Base-by-base conservation (phyloP, 2,797 vertebrate genomes). In the Cyclopterus lumpus region DNA sequence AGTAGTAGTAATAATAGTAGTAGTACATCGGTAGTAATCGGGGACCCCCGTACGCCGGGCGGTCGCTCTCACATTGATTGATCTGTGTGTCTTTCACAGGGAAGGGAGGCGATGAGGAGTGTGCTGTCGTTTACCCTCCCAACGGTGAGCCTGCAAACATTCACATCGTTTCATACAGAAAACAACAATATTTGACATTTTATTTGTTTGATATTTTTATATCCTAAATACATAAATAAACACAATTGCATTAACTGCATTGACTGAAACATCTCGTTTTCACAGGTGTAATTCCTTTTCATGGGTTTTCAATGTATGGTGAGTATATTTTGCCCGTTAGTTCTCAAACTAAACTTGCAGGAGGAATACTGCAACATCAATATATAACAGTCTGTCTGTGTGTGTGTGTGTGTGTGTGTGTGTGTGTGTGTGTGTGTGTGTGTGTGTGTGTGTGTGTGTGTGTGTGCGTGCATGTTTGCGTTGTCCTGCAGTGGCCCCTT, bases 251-350 rank as follows among this genome's bases (percentile, higher is more conserved):
- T 59, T 5, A 18, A 60, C 64, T 34, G 7, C 8, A 53, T 18
- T 79, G 12, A 76, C 55, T 38, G 28, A 5, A 15, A 28, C 53
- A 22, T 77, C 22, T 68, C 2, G 20, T 58, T 69, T 87, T 76
- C 86, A 68, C 88, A 99, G 98, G 98, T 91, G 97, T 99, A 0
- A 97, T 99, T 76, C 98, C 97, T 58, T 99, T 99, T 81, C 98
- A 99, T 42, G 98, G 98, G 36, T 99, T 99, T 92, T 99, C 98
- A 59, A 99, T 99, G 98, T 99, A 99, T 68, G 98, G 98, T 99
- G 92, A 96, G 98, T 96, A 67, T n/a, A 16, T 34, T 61, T 30
- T 34, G 9, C 0, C 2, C 32, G 1, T 20, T 28, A 32, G 14
- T 18, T 65, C 40, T 60, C 3, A 24, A n/a, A 9, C 12, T 61